Conservation (phyloP, 2,113 vertebrate species). For the Polyodon spathula region DNA sequence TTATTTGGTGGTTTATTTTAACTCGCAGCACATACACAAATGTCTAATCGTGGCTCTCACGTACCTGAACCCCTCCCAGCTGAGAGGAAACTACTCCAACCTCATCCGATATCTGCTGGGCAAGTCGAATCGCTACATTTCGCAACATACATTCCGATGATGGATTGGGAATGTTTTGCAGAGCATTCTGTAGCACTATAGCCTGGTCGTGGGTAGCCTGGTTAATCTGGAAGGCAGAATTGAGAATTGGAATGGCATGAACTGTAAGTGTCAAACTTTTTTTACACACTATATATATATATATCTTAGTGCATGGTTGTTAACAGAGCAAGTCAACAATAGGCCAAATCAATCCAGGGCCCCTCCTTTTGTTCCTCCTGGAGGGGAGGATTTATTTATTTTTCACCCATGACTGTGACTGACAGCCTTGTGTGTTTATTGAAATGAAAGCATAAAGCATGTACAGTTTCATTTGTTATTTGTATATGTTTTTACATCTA, state of each 20-base stretch:
- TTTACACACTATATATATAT: not conserved
- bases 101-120: slow-evolving; percentile 98
- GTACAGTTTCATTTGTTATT: too few species aligned
- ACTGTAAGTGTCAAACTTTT: not conserved
- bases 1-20: not conserved
- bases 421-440: too few species aligned
- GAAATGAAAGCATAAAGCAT: too few species aligned
- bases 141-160: slow-evolving; percentile 97
- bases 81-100: slow-evolving; percentile 48
- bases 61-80: not conserved
- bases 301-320: not conserved
- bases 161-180: slow-evolving; percentile 97
- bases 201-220: slow-evolving; percentile 96
- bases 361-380: too few species aligned
- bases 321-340: too few species aligned
- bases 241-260: not conserved
- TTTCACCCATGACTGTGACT: too few species aligned
- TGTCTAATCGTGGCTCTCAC: not conserved
- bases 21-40: not conserved
- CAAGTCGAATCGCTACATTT: slow-evolving; percentile 94
- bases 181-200: slow-evolving; percentile 91
- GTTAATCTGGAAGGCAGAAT: slow-evolving; percentile 67
- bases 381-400: too few species aligned
- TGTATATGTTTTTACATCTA: too few species aligned
- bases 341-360: too few species aligned